These are phyloP conservation scores for Dryobates pubescens DNA, from an alignment of 2,797 vertebrate genomes.

Conservation along the genomic window DNA sequence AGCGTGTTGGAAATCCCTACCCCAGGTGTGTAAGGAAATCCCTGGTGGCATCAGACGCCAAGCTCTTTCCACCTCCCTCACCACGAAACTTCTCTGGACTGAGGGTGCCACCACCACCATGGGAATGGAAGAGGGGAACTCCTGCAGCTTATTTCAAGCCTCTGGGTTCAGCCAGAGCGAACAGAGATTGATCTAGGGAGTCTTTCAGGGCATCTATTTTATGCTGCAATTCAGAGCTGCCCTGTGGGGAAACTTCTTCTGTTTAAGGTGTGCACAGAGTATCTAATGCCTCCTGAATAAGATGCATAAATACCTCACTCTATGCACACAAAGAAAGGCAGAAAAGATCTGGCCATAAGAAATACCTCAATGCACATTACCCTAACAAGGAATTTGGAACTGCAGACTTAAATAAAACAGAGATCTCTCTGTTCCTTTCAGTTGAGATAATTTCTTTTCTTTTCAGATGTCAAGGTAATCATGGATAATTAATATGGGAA, in stretches of 20 bases:
- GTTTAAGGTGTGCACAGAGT: background rate
- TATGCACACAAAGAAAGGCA: rapidly evolving
- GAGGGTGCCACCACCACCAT: no score
- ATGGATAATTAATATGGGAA: background rate
- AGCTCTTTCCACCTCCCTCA: rapidly evolving
- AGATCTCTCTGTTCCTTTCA: background rate
- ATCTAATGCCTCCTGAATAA: background rate
- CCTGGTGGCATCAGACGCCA: background rate
- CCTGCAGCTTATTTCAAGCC: background rate
- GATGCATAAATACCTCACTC: background rate
- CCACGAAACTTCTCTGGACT: background rate
- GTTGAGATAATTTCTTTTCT: background rate
- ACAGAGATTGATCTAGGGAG: background rate
- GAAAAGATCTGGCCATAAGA: background rate
- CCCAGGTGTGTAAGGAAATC: background rate
- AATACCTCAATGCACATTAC: background rate
- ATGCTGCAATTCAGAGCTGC: background rate
- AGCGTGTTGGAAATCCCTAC: background rate
- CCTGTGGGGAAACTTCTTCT: background rate
- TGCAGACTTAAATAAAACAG: background rate
- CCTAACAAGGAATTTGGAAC: background rate
- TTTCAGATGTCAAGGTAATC: background rate
- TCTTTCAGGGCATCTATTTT: background rate
- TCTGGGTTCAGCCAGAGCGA: background rate
- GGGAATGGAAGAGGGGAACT: background rate